Conservation (phyloP, 2,113 vertebrate species). For the Istiophorus platypterus region DNA sequence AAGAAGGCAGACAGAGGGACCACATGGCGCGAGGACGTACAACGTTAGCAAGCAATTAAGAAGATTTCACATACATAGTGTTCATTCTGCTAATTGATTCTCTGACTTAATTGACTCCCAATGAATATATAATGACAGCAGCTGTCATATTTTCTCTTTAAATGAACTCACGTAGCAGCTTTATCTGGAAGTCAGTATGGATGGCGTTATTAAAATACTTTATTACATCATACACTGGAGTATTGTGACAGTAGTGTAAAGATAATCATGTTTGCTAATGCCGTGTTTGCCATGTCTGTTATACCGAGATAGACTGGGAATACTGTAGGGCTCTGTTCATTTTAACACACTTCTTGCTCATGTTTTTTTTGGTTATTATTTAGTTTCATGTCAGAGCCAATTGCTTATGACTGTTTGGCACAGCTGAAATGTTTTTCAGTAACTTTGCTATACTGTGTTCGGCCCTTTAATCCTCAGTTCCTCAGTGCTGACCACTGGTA, state of each 20-base stretch:
- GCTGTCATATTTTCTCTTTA: slow-evolving; percentile 71
- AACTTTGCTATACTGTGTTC: not conserved
- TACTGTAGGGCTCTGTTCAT: not conserved
- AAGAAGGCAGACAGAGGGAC: slow-evolving; percentile 37
- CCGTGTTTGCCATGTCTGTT: slow-evolving; percentile 30
- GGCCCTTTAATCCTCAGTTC: slow-evolving; percentile 5
- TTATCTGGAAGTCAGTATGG: slow-evolving; percentile 51
- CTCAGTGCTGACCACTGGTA: slow-evolving; percentile 10
- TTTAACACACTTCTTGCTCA: slow-evolving; percentile 19
- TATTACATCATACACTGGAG: slow-evolving; percentile 47
- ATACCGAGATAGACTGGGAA: slow-evolving; percentile 4
- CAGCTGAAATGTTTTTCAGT: not conserved
- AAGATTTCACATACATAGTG: slow-evolving; percentile 69
- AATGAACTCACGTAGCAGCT: slow-evolving; percentile 50
- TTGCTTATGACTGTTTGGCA: slow-evolving; percentile 21
- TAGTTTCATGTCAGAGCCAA: slow-evolving; percentile 35
- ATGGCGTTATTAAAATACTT: slow-evolving; percentile 54
- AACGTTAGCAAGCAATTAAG: slow-evolving; percentile 70
- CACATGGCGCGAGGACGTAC: slow-evolving; percentile 68
- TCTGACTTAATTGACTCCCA: slow-evolving; percentile 75
- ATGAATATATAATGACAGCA: slow-evolving; percentile 76
- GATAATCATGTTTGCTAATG: slow-evolving; percentile 53
- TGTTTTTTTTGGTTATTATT: slow-evolving; percentile 9
- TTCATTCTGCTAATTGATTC: slow-evolving; percentile 79
- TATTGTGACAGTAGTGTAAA: slow-evolving; percentile 50